Percentiles rank a stretch among this genome's conserved stretches.
Evolutionary conservation across 2,113 vertebrate species (phyloP).

Genomic region (Acrocephalus arundinaceus): DNA sequence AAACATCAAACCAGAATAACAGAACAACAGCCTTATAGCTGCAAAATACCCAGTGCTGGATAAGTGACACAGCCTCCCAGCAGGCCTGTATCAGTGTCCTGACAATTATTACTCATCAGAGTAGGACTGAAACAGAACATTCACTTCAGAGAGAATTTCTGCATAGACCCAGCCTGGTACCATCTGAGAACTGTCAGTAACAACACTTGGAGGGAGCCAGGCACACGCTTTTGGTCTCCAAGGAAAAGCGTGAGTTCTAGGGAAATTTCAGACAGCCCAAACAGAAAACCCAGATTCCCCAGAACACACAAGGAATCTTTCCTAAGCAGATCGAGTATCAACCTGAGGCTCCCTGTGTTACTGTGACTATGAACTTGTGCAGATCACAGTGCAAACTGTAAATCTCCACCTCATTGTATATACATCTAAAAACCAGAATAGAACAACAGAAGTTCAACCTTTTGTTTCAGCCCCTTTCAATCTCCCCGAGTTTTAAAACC

Average conservation of each 20-base stretch:
- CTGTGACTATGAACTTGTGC: fast-evolving
- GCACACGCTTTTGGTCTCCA: background rate
- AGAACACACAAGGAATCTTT: background rate
- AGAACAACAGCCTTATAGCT: background rate
- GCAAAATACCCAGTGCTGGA: background rate
- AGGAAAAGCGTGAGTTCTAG: background rate
- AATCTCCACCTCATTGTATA: background rate
- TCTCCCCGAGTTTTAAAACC: background rate
- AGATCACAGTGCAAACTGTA: background rate
- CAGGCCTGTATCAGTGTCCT: background rate
- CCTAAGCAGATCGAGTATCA: fast-evolving
- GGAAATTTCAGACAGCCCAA: background rate
- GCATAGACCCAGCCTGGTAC: background rate
- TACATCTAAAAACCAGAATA: fast-evolving
- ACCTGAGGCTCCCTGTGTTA: background rate
- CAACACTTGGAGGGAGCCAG: background rate
- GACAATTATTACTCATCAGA: background rate
- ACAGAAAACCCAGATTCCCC: background rate
- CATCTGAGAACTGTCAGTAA: background rate
- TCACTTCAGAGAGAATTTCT: background rate
- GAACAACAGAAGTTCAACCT: background rate
- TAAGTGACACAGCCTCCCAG: background rate
- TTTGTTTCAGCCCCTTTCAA: background rate
- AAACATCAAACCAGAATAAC: background rate
- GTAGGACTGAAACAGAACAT: background rate